These are phyloP conservation scores for Stratiomys singularior DNA, from an alignment of 2,888 invertebrate species.

Conservation along the genomic window DNA sequence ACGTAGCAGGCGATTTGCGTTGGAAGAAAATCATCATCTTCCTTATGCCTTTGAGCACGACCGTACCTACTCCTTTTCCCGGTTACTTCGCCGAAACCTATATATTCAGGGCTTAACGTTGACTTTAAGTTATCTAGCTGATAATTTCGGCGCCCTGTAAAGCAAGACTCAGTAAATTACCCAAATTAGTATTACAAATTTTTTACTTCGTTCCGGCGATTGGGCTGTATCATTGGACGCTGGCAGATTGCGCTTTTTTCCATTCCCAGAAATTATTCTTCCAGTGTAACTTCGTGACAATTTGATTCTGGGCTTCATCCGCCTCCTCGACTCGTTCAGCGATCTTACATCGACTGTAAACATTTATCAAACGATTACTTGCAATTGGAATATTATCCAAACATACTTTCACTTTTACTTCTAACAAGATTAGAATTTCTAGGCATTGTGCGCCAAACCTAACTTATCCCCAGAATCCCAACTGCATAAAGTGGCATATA, in stretches of 20 bases:
- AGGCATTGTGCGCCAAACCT: too few species aligned
- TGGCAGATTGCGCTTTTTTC: neutral
- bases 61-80: conserved; percentile 53
- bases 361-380: neutral
- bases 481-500: too few species aligned
- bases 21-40: conserved; percentile 52
- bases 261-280: neutral
- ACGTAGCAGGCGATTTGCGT: conserved; percentile 52
- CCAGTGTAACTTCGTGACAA: conserved; percentile 13
- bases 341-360: neutral
- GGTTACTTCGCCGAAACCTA: conserved; percentile 57
- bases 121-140: conserved; percentile 54
- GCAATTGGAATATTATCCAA: too few species aligned
- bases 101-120: conserved; percentile 62
- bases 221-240: neutral
- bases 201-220: conserved; percentile 34
- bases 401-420: conserved; percentile 2
- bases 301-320: neutral
- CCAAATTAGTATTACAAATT: neutral
- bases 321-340: neutral
- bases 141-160: conserved; percentile 33
- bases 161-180: neutral
- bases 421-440: neutral
- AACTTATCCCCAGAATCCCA: too few species aligned
- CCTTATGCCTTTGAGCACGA: conserved; percentile 54